Evolutionary conservation across 2,113 vertebrate genomes (phyloP), one percentile per base, ranked within the genome.

Genomic region (Xiphorhynchus elegans): DNA sequence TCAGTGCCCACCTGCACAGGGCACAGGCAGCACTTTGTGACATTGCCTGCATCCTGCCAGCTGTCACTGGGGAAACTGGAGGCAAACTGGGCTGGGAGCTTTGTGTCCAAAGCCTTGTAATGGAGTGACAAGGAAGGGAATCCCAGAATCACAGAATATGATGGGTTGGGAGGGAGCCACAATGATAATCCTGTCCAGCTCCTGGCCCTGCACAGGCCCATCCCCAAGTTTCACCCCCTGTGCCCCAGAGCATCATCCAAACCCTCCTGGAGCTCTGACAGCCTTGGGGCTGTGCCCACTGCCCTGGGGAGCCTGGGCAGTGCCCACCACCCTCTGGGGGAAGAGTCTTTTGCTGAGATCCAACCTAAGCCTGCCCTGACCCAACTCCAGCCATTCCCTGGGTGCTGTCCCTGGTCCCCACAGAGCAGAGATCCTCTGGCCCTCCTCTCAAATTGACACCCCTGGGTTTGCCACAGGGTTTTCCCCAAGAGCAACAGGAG

Each of bases 81-180:
- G 8, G 15, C 5, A 72, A 40, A n/a, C 0, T 0, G 0, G 14
- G 28, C n/a, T 24, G 40, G 10, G 69, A 76, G 6, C 24, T 67
- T 20, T 21, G 58, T 26, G 59, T 7, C 26, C 8, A 0, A 28
- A 44, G 39, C 28, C 76, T 42, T 66, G 92, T 1, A 1, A 2
- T 3, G 28, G 13, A 35, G 26, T n/a, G 5, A 18, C 5, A 8
- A 39, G 58, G 35, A 63, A 55, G 59, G 44, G 70, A 79, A 63
- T 40, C 17, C 26, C 60, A 37, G 59, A 35, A 62, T 60, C 16
- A 10, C 10, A 39, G 60, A 6, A 62, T 20, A 12, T 29, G 17
- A 8, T 63, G 37, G 13, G 16, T 3, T 63, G 26, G 60, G 20
- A 40, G 26, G 60, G 17, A 40, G 17, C 37, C 37, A 6, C 37